Conservation (phyloP, 2,888 invertebrate species). For the Drosophila affinis region DNA sequence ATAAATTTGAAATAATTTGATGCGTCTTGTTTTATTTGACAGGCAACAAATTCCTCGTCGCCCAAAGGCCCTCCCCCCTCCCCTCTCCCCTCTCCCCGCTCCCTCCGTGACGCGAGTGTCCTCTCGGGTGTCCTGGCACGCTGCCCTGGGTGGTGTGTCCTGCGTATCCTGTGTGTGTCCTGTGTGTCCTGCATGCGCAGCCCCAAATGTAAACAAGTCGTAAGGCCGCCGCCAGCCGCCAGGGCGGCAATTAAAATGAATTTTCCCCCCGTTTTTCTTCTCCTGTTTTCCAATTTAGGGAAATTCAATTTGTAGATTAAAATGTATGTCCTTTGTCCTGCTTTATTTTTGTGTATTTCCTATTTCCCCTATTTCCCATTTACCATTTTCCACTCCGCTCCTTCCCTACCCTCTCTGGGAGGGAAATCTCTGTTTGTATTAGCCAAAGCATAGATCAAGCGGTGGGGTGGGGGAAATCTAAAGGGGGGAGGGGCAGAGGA, state of each 20-base stretch:
- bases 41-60: slow-evolving; percentile 69
- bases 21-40: slow-evolving; percentile 78
- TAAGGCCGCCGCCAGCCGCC: slow-evolving; percentile 40
- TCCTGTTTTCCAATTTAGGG: slow-evolving; percentile 50
- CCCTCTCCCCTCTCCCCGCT: background rate
- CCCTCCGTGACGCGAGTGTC: background rate
- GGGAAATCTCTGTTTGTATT: too few species aligned
- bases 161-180: background rate
- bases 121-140: background rate
- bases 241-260: slow-evolving; percentile 68
- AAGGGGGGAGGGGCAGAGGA: too few species aligned
- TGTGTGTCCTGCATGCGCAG: slow-evolving; percentile 8
- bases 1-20: slow-evolving; percentile 78
- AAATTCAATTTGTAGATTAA: slow-evolving; percentile 77
- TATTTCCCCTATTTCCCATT: background rate
- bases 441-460: too few species aligned
- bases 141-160: background rate
- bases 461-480: too few species aligned
- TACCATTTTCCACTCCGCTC: too few species aligned
- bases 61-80: slow-evolving; percentile 47
- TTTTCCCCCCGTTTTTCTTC: slow-evolving; percentile 10
- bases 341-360: slow-evolving; percentile 12
- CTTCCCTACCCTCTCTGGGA: too few species aligned
- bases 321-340: slow-evolving; percentile 47
- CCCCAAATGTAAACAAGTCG: slow-evolving; percentile 65